Evolutionary conservation across 2,797 vertebrate genomes (phyloP).

Genomic region (Pangasius mekongensis): DNA sequence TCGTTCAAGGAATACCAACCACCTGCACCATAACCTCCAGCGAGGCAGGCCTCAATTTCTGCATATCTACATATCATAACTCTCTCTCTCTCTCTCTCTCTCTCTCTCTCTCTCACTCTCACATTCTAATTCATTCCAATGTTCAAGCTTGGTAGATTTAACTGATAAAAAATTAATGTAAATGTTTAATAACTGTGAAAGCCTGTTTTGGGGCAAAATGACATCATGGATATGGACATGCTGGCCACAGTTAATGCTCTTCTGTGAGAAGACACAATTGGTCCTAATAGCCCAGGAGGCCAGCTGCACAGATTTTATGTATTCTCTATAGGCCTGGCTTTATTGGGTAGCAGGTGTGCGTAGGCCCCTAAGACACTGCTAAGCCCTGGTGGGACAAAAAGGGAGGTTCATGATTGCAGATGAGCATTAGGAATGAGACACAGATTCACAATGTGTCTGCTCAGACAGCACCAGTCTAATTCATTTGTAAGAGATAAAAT

Average conservation of each 20-base stretch:
- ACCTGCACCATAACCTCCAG: constrained; percentile 30
- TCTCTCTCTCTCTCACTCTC: not conserved
- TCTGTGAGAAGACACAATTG: constrained; percentile 39
- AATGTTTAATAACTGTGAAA: constrained; percentile 15
- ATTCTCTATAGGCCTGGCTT: constrained; percentile 29
- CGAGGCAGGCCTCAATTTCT: too few relatives aligned
- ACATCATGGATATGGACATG: constrained; percentile 20
- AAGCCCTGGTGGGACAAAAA: constrained; percentile 20
- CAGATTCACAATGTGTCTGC: constrained; percentile 3
- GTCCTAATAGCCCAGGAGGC: constrained; percentile 33
- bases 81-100: not conserved
- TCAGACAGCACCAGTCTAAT: constrained; percentile 8
- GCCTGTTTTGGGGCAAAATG: not conserved
- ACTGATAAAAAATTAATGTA: not conserved
- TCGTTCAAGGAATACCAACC: constrained; percentile 18
- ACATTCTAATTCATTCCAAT: not conserved
- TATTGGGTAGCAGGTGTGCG: constrained; percentile 52
- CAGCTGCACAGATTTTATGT: constrained; percentile 42
- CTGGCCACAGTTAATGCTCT: constrained; percentile 16
- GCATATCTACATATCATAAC: not conserved
- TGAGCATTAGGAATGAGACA: constrained; percentile 8
- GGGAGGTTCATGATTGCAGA: constrained; percentile 25
- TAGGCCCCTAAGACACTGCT: constrained; percentile 20
- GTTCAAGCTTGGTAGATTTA: not conserved
- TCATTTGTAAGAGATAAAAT: not conserved